A percentile compares a stretch with the other conserved stretches of the same genome.
Evolutionary conservation across 2,888 invertebrate genomes (phyloP).

Genomic region (Drosophila kokeensis): DNA sequence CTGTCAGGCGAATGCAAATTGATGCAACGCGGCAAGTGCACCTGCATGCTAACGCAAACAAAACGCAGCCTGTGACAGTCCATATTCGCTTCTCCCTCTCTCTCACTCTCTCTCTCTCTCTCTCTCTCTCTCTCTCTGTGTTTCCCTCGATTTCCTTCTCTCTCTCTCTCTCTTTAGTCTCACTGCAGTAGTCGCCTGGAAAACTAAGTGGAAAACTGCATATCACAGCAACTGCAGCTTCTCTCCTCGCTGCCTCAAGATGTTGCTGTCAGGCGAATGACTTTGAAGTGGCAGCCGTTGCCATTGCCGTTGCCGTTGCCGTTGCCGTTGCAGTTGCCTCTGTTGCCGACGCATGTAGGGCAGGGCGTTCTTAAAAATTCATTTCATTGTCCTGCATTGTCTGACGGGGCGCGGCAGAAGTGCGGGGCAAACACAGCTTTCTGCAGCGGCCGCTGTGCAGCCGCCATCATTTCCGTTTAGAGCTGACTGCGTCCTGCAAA

Average conservation of each 20-base stretch:
- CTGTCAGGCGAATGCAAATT: conserved; percentile 69
- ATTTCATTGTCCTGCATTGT: conserved; percentile 81
- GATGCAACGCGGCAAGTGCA: conserved; percentile 69
- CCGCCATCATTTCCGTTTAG: conserved; percentile 81
- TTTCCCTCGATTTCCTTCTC: neutral
- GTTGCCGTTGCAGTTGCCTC: conserved; percentile 8
- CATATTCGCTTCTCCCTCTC: conserved; percentile 30
- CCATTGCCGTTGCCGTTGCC: conserved; percentile 8
- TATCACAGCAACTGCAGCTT: conserved; percentile 64
- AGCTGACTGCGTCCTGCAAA: conserved; percentile 74
- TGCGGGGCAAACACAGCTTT: conserved; percentile 77
- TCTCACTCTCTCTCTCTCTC: neutral
- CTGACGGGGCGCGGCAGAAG: conserved; percentile 60
- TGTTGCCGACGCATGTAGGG: conserved; percentile 66
- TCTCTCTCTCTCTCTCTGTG: neutral
- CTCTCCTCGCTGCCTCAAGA: conserved; percentile 58
- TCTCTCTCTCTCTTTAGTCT: conserved; percentile 2
- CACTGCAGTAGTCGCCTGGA: conserved; percentile 29
- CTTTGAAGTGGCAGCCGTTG: conserved; percentile 72
- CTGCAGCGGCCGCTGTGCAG: conserved; percentile 65
- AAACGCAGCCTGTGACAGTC: conserved; percentile 67
- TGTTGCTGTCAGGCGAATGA: conserved; percentile 75
- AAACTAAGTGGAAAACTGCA: conserved; percentile 68
- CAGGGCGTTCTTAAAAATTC: conserved; percentile 79
- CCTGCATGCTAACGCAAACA: conserved; percentile 75